These are phyloP conservation scores for Mesoligia furuncula DNA, from an alignment of 2,888 invertebrate species.

Conservation along the genomic window DNA sequence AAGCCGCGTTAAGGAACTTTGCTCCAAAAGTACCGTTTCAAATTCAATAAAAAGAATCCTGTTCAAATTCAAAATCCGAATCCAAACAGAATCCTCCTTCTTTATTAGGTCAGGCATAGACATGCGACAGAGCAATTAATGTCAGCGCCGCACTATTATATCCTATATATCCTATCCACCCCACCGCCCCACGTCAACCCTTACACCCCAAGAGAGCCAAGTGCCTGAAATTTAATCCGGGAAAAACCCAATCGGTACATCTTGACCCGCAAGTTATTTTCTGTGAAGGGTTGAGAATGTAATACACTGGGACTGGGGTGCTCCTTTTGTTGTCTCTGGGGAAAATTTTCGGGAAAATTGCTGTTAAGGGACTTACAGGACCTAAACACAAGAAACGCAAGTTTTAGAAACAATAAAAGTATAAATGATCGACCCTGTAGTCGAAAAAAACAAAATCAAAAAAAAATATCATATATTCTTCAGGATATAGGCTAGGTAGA, in stretches of 20 bases:
- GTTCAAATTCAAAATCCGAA: constrained; percentile 37
- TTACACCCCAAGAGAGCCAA: constrained; percentile 51
- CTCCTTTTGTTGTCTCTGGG: constrained; percentile 26
- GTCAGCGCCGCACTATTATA: constrained; percentile 40
- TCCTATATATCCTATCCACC: constrained; percentile 30
- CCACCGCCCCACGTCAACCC: constrained; percentile 51
- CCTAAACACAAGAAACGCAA: too few species aligned
- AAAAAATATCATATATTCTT: too few species aligned
- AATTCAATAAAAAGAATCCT: constrained; percentile 3
- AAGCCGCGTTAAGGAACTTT: background rate
- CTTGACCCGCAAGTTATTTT: constrained; percentile 68
- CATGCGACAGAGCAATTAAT: constrained; percentile 54
- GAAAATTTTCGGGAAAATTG: background rate
- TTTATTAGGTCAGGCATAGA: constrained; percentile 39
- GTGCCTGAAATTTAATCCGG: constrained; percentile 68
- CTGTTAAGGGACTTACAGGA: background rate
- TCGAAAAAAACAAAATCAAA: too few species aligned
- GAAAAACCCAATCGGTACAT: constrained; percentile 68
- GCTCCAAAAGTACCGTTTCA: background rate
- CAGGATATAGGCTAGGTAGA: too few species aligned
- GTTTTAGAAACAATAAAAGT: too few species aligned
- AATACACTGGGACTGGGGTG: constrained; percentile 59
- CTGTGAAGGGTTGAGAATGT: constrained; percentile 63
- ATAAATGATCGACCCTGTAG: too few species aligned
- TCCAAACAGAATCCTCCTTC: constrained; percentile 20